These are phyloP conservation scores for Oedothorax gibbosus DNA, from an alignment of 1,140 invertebrate species.

Conservation along the genomic window DNA sequence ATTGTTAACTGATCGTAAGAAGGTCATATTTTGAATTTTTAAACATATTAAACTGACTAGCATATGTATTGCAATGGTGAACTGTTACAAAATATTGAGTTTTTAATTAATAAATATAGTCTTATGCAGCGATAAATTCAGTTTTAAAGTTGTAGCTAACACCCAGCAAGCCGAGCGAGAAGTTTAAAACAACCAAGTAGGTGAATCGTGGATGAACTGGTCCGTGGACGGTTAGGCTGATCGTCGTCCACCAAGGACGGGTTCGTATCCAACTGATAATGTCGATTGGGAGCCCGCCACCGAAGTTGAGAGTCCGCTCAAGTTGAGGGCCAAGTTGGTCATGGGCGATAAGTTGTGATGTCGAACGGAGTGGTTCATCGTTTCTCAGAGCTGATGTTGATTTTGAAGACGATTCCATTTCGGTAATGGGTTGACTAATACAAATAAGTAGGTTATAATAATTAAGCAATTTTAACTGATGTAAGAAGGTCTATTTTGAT, in stretches of 20 bases:
- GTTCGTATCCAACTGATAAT: too few species aligned
- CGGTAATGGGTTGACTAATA: not conserved
- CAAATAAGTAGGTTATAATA: not conserved
- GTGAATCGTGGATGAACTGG: too few species aligned
- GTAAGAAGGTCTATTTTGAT: too few species aligned
- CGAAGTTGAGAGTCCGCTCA: conserved; percentile 20
- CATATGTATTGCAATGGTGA: too few species aligned
- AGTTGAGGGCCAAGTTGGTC: conserved; percentile 43
- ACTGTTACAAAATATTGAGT: not conserved
- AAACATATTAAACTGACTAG: too few species aligned
- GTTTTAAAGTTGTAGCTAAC: conserved; percentile 19
- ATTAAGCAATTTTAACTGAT: too few species aligned
- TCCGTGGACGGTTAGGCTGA: too few species aligned
- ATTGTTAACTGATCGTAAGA: too few species aligned
- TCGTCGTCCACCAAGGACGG: too few species aligned
- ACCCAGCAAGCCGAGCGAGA: not conserved
- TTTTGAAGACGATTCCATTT: not conserved
- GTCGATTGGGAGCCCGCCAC: conserved; percentile 35
- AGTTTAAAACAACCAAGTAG: too few species aligned
- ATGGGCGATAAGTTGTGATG: conserved; percentile 31
- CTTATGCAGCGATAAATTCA: not conserved
- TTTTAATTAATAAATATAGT: not conserved
- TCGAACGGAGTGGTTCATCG: not conserved
- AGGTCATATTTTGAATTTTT: too few species aligned
- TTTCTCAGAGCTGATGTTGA: not conserved